Percentiles rank a stretch among this genome's conserved stretches.
phyloP scores from a whole-genome alignment of 2,113 vertebrate species.

The Lepus timidus region DNA sequence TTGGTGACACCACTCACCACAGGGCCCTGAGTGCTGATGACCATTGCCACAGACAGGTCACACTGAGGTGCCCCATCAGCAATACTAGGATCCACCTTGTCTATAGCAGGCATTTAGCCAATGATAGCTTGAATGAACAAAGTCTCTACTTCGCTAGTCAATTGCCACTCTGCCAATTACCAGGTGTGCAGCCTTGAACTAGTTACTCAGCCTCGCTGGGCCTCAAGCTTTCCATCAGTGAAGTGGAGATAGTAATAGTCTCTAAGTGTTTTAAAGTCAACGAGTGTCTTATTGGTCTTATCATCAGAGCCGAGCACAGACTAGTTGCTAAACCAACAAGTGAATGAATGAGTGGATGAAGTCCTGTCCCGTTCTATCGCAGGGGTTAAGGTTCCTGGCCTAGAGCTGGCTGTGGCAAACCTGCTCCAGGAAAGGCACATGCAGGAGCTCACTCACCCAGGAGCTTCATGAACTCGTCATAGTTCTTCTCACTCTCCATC shows the following conservation, averaged over 20 bases:
- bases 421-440: neutral
- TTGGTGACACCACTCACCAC: neutral
- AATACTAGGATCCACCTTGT: neutral
- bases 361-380: neutral
- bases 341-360: neutral
- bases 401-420: neutral
- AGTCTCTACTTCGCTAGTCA: neutral
- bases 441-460: conserved; percentile 71
- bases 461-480: conserved; percentile 71
- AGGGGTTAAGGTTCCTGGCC: neutral
- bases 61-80: neutral
- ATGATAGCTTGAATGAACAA: neutral
- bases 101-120: neutral
- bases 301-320: neutral
- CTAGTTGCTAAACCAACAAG: neutral
- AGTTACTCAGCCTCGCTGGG: neutral
- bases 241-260: neutral
- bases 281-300: neutral
- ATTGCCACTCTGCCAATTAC: neutral
- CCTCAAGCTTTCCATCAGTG: neutral
- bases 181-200: neutral
- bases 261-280: neutral
- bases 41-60: neutral
- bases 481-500: conserved; percentile 78
- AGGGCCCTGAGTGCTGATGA: neutral